These are phyloP conservation scores for Ophioderma brevispina DNA, from an alignment of 35 echinoderm and acorn worm species.

Conservation along the genomic window DNA sequence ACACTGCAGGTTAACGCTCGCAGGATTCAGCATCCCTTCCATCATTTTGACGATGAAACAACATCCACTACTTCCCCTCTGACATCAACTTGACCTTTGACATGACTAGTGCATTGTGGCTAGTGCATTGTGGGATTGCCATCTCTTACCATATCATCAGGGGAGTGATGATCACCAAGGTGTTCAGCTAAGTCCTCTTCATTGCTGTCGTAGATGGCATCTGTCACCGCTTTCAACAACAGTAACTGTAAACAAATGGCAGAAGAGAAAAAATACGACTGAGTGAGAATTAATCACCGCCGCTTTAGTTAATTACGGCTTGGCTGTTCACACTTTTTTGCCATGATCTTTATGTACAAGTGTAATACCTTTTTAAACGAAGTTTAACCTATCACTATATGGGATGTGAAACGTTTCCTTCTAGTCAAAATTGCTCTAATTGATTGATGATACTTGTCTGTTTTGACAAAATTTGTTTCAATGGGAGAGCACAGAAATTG, in stretches of 20 bases:
- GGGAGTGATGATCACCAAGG: slow-evolving; percentile 26
- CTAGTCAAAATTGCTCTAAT: too few species aligned
- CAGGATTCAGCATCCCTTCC: too few species aligned
- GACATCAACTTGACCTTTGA: not conserved
- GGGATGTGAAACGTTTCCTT: too few species aligned
- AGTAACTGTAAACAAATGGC: slow-evolving; percentile 5
- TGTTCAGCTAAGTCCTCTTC: slow-evolving; percentile 27
- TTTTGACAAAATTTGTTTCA: too few species aligned
- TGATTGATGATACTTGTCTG: too few species aligned
- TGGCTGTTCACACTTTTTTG: not conserved
- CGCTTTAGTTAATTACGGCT: not conserved
- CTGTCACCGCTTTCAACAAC: slow-evolving; percentile 23
- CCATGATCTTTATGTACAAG: not conserved
- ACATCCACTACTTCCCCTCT: too few species aligned
- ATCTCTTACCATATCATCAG: slow-evolving; percentile 41
- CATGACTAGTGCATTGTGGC: not conserved
- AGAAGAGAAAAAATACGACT: too few species aligned
- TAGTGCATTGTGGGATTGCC: not conserved
- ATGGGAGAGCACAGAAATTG: too few species aligned
- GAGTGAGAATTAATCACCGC: too few species aligned
- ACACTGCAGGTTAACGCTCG: not conserved
- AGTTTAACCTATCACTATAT: not conserved
- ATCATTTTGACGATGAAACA: too few species aligned
- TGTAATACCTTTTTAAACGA: not conserved
- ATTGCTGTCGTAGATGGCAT: slow-evolving; percentile 19